These are phyloP conservation scores for Platycheirus albimanus DNA, from an alignment of 2,888 invertebrate species.

Conservation along the genomic window DNA sequence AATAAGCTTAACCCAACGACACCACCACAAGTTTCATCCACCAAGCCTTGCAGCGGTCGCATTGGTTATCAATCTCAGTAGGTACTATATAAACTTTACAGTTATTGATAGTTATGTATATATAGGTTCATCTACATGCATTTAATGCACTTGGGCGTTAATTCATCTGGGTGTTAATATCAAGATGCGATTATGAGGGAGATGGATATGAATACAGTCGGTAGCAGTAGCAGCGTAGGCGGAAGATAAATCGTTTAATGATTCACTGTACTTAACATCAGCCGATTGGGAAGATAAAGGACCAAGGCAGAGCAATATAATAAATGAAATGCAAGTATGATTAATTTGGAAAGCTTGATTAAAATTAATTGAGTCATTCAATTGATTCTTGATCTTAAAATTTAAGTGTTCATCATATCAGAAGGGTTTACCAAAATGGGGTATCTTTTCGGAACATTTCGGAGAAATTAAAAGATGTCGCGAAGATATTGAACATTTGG, in stretches of 20 bases:
- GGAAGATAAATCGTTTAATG: neutral
- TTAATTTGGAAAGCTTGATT: no score
- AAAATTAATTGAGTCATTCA: no score
- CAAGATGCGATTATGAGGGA: slow-evolving; percentile 5
- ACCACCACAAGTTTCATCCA: slow-evolving; percentile 39
- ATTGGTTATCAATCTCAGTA: slow-evolving; percentile 57
- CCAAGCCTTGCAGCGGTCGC: slow-evolving; percentile 26
- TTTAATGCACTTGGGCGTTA: slow-evolving; percentile 5
- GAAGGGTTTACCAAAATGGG: no score
- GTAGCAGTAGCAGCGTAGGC: no score
- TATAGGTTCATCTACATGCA: neutral
- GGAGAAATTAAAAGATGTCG: no score
- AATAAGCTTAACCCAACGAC: neutral
- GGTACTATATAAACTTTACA: slow-evolving; percentile 13
- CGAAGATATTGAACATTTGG: no score
- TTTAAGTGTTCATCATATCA: no score
- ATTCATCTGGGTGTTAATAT: neutral
- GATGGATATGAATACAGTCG: neutral
- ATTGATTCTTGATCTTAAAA: no score
- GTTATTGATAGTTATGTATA: slow-evolving; percentile 25
- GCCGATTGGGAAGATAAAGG: neutral
- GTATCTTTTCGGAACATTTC: no score
- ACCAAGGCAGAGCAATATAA: no score
- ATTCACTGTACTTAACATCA: neutral
- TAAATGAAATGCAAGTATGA: no score